These are phyloP conservation scores for Eriosoma lanigerum DNA, from an alignment of 1,140 invertebrate genomes.

Conservation along the genomic window DNA sequence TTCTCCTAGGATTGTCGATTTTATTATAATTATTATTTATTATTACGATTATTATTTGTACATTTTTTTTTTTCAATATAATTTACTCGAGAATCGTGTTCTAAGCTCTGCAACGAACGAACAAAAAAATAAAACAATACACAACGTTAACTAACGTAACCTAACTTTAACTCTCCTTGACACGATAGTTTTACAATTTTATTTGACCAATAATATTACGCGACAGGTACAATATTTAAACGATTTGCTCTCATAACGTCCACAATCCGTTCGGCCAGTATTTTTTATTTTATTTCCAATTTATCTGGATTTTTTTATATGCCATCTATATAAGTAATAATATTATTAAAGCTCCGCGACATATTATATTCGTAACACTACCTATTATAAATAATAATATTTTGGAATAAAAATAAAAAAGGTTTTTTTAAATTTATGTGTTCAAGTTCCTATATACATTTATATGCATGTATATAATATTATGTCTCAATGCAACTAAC, in stretches of 20 bases:
- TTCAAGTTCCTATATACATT: slow-evolving; percentile 28
- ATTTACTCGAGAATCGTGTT: slow-evolving; percentile 20
- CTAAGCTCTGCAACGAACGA: slow-evolving; percentile 15
- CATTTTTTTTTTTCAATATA: background rate
- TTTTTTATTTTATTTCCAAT: background rate
- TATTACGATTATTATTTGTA: slow-evolving; percentile 32
- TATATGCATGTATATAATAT: no score
- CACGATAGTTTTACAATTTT: no score
- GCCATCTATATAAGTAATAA: no score
- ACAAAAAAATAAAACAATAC: background rate
- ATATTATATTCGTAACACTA: no score
- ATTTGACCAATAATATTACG: no score
- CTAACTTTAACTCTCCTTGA: no score
- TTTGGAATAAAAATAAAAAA: no score
- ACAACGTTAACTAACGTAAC: background rate
- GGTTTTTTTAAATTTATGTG: background rate
- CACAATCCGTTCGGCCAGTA: background rate
- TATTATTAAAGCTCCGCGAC: no score
- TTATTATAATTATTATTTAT: slow-evolving; percentile 23
- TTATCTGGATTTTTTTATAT: no score
- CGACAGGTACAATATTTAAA: no score
- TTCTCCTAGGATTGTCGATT: background rate
- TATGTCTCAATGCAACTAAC: slow-evolving; percentile 14
- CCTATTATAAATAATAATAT: no score
- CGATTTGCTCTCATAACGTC: no score